These are phyloP conservation scores for Echeneis naucrates DNA, from an alignment of 2,797 vertebrate species.

Conservation along the genomic window DNA sequence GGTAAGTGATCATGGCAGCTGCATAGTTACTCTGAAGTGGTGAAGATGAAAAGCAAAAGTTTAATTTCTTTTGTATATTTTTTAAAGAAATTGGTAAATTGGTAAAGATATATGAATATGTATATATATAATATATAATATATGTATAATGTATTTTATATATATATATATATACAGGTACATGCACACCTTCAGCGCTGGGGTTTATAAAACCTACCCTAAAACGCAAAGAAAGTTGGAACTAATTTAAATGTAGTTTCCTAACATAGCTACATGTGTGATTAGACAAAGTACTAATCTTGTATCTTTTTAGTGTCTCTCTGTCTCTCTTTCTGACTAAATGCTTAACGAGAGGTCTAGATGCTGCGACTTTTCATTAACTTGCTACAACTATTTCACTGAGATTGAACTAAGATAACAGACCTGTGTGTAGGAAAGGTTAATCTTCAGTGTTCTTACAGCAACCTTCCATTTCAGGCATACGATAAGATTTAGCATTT, in stretches of 20 bases:
- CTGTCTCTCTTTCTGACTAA: slow-evolving; percentile 15
- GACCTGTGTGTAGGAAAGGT: background rate
- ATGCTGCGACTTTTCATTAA: slow-evolving; percentile 27
- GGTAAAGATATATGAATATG: background rate
- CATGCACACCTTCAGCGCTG: background rate
- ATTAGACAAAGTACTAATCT: slow-evolving; percentile 15
- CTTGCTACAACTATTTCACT: too few relatives aligned
- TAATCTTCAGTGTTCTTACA: background rate
- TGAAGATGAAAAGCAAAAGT: background rate
- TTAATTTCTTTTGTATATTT: background rate
- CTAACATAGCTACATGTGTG: slow-evolving; percentile 7
- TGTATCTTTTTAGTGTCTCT: background rate
- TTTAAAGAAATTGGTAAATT: background rate
- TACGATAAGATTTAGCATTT: background rate
- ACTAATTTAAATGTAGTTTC: background rate
- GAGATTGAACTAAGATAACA: slow-evolving; percentile 11
- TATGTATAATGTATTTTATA: too few relatives aligned
- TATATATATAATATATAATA: too few relatives aligned
- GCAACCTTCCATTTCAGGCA: background rate
- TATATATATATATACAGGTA: too few relatives aligned
- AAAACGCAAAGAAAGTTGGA: slow-evolving; percentile 2
- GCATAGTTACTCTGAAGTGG: background rate
- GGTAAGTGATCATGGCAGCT: slow-evolving; percentile 79
- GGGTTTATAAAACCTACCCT: background rate
- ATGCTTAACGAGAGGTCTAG: slow-evolving; percentile 18